phyloP scores from a whole-genome alignment of 2,797 vertebrate genomes.

The Melopsittacus undulatus region DNA sequence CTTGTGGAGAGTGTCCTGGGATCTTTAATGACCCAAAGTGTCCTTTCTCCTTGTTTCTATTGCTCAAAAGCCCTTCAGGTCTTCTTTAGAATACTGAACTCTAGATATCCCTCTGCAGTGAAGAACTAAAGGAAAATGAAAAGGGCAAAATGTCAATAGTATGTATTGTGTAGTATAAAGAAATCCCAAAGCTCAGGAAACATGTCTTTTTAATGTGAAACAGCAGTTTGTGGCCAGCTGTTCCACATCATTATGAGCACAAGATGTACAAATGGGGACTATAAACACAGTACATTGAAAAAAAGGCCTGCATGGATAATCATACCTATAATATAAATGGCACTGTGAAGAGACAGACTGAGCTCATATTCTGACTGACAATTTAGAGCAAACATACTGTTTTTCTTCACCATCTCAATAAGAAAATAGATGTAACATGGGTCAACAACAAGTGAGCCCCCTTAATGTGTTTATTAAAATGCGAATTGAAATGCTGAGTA shows the following conservation, averaged over 20 bases:
- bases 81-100: background rate
- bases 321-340: conserved; percentile 58
- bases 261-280: conserved; percentile 49
- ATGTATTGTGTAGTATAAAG: conserved; percentile 58
- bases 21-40: background rate
- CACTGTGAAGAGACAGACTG: conserved; percentile 44
- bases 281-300: conserved; percentile 50
- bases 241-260: conserved; percentile 56
- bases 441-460: background rate
- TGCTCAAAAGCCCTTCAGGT: background rate
- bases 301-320: conserved; percentile 57
- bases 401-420: conserved; percentile 36
- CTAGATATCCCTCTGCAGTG: background rate
- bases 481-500: background rate
- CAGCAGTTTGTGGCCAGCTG: conserved; percentile 66
- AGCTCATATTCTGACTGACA: conserved; percentile 30
- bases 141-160: conserved; percentile 57
- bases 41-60: background rate
- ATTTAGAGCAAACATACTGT: conserved; percentile 47
- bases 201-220: conserved; percentile 71
- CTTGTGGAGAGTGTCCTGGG: background rate
- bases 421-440: conserved; percentile 21
- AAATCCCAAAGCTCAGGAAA: conserved; percentile 56
- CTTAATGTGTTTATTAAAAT: conserved; percentile 43
- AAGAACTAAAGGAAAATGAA: conserved; percentile 26